Percentiles rank a stretch among this genome's conserved stretches.
Evolutionary conservation across 1,140 invertebrate genomes (phyloP).

Genomic region (Drosophila chauvacae): DNA sequence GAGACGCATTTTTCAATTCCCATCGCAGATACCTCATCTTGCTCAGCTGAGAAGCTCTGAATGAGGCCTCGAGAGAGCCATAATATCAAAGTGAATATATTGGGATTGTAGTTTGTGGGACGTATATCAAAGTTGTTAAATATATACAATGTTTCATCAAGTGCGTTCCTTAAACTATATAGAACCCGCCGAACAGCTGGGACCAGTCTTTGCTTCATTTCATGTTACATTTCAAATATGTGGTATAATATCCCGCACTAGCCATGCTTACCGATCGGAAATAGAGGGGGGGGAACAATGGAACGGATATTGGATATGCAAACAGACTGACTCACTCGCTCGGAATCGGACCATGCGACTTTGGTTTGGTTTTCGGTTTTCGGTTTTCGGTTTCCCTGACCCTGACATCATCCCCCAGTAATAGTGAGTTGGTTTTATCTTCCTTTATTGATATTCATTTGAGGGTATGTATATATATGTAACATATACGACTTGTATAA

Average conservation of each 20-base stretch:
- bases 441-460: slow-evolving; percentile 42
- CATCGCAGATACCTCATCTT: no score
- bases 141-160: not conserved
- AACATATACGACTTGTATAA: slow-evolving; percentile 44
- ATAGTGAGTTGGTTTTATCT: slow-evolving; percentile 18
- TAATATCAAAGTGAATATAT: not conserved
- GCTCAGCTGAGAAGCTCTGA: not conserved
- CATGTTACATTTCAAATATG: not conserved
- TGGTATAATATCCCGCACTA: not conserved
- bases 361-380: no score
- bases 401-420: slow-evolving; percentile 1
- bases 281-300: not conserved
- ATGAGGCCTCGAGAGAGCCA: not conserved
- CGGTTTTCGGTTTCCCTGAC: not conserved
- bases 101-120: not conserved
- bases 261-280: slow-evolving; percentile 14
- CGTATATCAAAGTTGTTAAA: not conserved
- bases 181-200: not conserved
- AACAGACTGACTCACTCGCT: slow-evolving; percentile 2
- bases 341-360: not conserved
- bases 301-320: not conserved
- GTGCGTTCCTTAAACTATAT: slow-evolving; percentile 6
- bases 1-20: no score
- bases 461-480: slow-evolving; percentile 28
- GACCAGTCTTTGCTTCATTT: not conserved